Conservation (phyloP, 2,797 vertebrate species). For the Tympanoctomys barrerae region DNA sequence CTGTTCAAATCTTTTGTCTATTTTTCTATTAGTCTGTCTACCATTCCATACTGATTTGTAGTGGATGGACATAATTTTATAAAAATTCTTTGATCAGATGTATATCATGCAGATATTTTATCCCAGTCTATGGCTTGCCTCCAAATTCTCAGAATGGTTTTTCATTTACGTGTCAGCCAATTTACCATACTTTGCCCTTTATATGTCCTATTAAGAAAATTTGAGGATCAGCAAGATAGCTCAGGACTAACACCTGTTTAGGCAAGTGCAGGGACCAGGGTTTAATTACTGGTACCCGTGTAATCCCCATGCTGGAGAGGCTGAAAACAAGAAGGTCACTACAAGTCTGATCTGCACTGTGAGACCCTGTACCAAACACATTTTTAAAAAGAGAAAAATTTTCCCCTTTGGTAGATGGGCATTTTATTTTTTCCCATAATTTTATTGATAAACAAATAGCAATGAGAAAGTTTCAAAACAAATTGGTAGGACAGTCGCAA, state of each 20-base stretch:
- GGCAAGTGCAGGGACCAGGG: too few relatives aligned
- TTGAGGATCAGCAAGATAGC: not conserved
- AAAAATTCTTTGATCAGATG: conserved; percentile 2
- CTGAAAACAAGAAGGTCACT: too few relatives aligned
- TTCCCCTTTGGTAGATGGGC: too few relatives aligned
- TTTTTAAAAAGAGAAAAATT: not conserved
- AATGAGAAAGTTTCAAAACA: too few relatives aligned
- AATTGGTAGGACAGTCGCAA: too few relatives aligned
- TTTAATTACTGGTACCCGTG: too few relatives aligned
- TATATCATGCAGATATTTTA: not conserved
- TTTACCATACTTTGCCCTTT: conserved; percentile 31
- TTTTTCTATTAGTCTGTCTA: not conserved
- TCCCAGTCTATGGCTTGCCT: not conserved
- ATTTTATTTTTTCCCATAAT: too few relatives aligned
- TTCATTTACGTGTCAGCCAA: not conserved
- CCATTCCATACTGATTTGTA: not conserved
- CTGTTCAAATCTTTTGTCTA: not conserved
- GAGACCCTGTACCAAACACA: too few relatives aligned
- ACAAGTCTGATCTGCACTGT: too few relatives aligned
- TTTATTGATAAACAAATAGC: too few relatives aligned
- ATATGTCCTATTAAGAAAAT: not conserved
- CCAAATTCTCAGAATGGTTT: not conserved
- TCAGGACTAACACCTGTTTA: too few relatives aligned
- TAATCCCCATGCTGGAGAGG: too few relatives aligned
- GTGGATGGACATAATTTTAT: not conserved